Evolutionary conservation across 2,888 invertebrate genomes (phyloP).

Genomic region (Luffia ferchaultella): DNA sequence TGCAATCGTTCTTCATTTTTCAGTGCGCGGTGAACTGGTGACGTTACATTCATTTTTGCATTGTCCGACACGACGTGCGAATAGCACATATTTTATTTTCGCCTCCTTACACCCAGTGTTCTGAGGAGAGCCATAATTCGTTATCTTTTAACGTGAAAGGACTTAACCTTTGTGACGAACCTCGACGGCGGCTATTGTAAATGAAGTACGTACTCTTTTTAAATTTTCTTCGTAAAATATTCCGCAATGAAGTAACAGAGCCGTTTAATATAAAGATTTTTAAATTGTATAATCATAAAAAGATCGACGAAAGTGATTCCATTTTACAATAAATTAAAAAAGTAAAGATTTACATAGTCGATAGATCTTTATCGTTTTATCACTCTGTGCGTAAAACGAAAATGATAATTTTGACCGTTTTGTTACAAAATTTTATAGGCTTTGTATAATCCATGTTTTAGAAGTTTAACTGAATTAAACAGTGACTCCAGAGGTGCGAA

Average conservation of each 20-base stretch:
- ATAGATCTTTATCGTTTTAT: too few species aligned
- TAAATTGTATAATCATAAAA: too few species aligned
- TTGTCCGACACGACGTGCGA: background rate
- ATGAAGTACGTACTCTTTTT: too few species aligned
- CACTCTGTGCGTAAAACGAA: background rate
- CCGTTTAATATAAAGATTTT: too few species aligned
- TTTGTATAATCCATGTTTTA: background rate
- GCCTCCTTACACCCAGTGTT: background rate
- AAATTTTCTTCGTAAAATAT: too few species aligned
- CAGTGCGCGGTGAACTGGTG: background rate
- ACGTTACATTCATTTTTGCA: background rate
- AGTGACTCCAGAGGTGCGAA: background rate
- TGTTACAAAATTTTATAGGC: background rate
- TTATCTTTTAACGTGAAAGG: background rate
- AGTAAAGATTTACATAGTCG: too few species aligned
- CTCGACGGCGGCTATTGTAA: background rate
- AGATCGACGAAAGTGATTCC: too few species aligned
- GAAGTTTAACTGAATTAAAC: background rate
- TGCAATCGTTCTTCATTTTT: conserved; percentile 6
- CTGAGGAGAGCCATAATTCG: background rate
- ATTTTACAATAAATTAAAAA: too few species aligned
- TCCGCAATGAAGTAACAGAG: too few species aligned
- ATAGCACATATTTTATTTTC: background rate
- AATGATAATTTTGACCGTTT: background rate
- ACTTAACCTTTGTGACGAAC: background rate